Evolutionary conservation across 2,888 invertebrate species (phyloP).

Genomic region (Galeruca laticollis): DNA sequence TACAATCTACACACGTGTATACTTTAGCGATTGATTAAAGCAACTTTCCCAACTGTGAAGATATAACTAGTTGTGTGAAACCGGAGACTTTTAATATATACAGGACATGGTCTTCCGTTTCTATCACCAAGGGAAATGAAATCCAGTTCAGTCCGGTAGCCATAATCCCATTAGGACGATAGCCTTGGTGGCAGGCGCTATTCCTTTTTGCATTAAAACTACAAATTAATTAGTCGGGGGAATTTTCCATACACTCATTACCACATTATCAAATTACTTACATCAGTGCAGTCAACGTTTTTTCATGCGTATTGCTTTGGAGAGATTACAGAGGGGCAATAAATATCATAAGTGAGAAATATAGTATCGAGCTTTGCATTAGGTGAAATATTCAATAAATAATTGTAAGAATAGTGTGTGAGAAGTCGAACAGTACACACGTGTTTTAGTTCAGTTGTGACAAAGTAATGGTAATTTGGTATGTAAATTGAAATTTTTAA

Average conservation of each 20-base stretch:
- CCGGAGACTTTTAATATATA: conserved; percentile 26
- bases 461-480: no score
- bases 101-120: conserved; percentile 22
- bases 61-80: conserved; percentile 6
- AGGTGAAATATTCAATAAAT: no score
- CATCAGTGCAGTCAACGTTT: background rate
- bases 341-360: background rate
- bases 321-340: background rate
- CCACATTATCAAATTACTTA: conserved; percentile 6
- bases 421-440: no score
- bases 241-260: background rate
- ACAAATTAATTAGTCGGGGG: conserved; percentile 6
- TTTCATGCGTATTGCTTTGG: background rate
- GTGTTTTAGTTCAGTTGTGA: no score
- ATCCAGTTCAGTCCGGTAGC: conserved; percentile 27
- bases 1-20: background rate
- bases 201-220: conserved; percentile 15
- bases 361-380: background rate
- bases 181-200: conserved; percentile 11
- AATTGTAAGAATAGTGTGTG: no score
- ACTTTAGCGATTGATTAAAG: background rate
- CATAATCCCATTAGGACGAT: conserved; percentile 29
- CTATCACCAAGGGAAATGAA: conserved; percentile 20
- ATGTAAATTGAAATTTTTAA: no score
- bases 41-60: background rate